Evolutionary conservation across 2,888 invertebrate genomes (phyloP), one percentile per base, ranked within the genome.

Genomic region (Oxycera nigricornis): DNA sequence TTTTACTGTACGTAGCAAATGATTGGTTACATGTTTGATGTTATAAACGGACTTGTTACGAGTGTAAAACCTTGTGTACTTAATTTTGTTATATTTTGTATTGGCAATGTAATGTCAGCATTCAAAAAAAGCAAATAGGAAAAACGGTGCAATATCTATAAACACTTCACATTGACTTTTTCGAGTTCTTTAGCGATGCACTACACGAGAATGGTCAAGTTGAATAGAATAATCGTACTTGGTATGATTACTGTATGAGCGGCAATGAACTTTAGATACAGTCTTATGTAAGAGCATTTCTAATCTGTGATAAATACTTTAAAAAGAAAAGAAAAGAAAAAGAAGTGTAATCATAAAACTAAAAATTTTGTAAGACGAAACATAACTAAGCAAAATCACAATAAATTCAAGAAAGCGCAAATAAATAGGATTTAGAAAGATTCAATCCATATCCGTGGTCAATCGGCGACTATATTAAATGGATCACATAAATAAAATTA

Each of bases 231-330:
- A 68, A 68, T 50, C 30, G 50, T 68, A 68, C 52, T 70, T 70
- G 55, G 70, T 52, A 52, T 31, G 70, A 14, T 70, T 30, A 70
- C 55, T 70, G 55, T 55, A 52, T 70, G 55, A 55, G 52, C 31
- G n/a, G 28, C 68, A 30, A 9, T 52, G 70, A 70, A 70, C 70
- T 55, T 55, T 70, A 22, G 52, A 70, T 52, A 70, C 70, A 30
- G 65, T 68, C 72, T 70, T 74, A 79, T 79, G 77, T 79, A 79
- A 79, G 55, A 79, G 79, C 78, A 79, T 80, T 80, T 79, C 78
- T 79, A 80, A 80, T 79, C 79, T 80, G 79, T 79, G 79, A 80
- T 80, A 80, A 80, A 79, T 78, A 78, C 77, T 76, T 76, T 76
- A 73, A 74, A 75, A 68, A 77, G 73, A 74, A 77, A 76, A 77